Evolutionary conservation across 2,797 vertebrate genomes (phyloP).

Genomic region (Clarias fuscus): DNA sequence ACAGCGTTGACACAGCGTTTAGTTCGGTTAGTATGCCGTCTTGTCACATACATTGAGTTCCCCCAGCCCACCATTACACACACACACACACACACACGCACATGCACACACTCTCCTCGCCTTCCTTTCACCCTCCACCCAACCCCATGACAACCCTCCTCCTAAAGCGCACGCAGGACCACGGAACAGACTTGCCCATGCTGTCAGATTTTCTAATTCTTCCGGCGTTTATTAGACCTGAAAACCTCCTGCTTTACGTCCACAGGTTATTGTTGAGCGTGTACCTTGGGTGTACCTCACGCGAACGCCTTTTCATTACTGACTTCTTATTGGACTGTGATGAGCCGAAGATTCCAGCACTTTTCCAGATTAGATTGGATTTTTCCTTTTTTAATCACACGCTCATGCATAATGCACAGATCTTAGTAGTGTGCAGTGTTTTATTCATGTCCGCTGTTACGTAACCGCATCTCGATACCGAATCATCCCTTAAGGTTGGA

Average conservation of each 20-base stretch:
- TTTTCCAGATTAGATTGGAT: slow-evolving; percentile 4
- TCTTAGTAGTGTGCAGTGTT: background rate
- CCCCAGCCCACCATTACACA: background rate
- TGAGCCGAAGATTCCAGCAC: slow-evolving; percentile 26
- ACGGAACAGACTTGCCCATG: background rate
- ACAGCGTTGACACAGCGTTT: background rate
- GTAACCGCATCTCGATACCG: background rate
- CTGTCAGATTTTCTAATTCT: background rate
- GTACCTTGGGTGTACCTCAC: background rate
- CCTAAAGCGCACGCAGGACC: background rate
- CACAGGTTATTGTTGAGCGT: background rate
- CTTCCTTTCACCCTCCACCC: no score
- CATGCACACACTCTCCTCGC: no score
- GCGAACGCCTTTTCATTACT: slow-evolving; percentile 9
- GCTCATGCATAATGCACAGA: background rate
- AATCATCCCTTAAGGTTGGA: slow-evolving; percentile 20
- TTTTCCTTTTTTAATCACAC: background rate
- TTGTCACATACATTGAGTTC: slow-evolving; percentile 1
- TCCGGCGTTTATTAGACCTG: no score
- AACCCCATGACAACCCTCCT: background rate
- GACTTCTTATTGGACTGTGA: slow-evolving; percentile 44
- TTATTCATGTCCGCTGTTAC: background rate
- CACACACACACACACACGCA: no score
- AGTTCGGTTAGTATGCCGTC: background rate
- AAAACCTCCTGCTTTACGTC: no score